A percentile compares a stretch with the other conserved stretches of the same genome.
These are phyloP conservation scores for Synanthedon tipuliformis DNA, from an alignment of 2,888 invertebrate genomes.

Conservation along the genomic window DNA sequence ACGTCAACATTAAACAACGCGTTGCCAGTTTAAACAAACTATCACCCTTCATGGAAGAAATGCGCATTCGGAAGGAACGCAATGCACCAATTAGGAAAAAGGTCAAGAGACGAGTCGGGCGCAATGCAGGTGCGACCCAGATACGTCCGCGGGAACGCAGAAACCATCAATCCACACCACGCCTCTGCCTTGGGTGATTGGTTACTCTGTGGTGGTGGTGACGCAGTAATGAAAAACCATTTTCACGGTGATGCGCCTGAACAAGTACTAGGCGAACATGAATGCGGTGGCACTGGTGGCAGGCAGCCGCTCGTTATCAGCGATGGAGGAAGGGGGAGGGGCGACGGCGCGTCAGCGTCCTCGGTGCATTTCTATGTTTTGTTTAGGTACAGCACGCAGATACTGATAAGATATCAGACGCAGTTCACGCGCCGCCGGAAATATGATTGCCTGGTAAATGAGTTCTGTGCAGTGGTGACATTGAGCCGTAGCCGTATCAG, in stretches of 20 bases:
- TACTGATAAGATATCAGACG: too few species aligned
- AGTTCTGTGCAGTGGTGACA: too few species aligned
- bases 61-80: constrained; percentile 15
- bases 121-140: constrained; percentile 63
- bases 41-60: constrained; percentile 1
- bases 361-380: too few species aligned
- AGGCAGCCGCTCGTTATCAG: neutral
- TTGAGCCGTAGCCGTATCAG: too few species aligned
- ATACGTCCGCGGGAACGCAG: constrained; percentile 13
- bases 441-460: too few species aligned
- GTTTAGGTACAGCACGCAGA: too few species aligned
- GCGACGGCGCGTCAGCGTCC: too few species aligned
- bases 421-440: too few species aligned
- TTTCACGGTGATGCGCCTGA: constrained; percentile 43
- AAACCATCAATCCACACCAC: neutral
- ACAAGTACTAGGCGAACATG: constrained; percentile 62
- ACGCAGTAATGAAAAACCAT: constrained; percentile 41
- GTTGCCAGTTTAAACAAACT: neutral
- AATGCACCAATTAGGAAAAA: constrained; percentile 31
- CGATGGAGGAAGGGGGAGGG: too few species aligned
- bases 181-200: too few species aligned
- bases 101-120: constrained; percentile 30
- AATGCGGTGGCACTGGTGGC: too few species aligned
- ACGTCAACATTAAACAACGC: neutral
- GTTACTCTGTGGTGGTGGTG: too few species aligned